Conservation (phyloP, 2,797 vertebrate species). For the Melopsittacus undulatus region DNA sequence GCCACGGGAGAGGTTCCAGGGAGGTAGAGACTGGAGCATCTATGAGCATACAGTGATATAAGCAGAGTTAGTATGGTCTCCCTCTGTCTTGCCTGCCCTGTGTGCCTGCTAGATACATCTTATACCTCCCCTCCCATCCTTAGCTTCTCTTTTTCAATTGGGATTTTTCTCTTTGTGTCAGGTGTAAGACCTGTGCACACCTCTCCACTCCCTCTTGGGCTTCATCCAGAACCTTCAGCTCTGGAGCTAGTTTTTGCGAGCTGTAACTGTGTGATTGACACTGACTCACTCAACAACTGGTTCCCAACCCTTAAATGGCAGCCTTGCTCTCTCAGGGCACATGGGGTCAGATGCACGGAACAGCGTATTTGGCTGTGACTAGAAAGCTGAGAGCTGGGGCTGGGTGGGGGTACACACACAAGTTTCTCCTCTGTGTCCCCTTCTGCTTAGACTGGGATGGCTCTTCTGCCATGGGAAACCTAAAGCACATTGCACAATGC, state of each 20-base stretch:
- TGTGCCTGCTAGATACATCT: not conserved
- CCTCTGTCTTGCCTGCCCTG: not conserved
- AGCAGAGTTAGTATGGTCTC: not conserved
- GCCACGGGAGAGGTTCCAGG: not conserved
- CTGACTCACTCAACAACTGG: conserved; percentile 45
- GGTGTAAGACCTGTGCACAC: conserved; percentile 21
- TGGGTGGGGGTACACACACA: not conserved
- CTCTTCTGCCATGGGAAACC: not conserved
- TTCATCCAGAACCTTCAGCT: conserved; percentile 51
- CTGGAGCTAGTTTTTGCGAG: conserved; percentile 42
- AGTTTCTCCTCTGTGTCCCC: not conserved
- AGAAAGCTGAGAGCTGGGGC: not conserved
- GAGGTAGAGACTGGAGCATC: conserved; percentile 9
- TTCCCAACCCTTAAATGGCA: conserved; percentile 28
- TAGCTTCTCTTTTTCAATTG: not conserved
- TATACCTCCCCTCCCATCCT: not conserved
- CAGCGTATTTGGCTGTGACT: not conserved
- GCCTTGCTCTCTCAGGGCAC: conserved; percentile 25
- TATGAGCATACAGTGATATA: not conserved
- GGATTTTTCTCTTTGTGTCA: conserved; percentile 31
- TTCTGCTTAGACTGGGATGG: not conserved
- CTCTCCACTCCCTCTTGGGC: conserved; percentile 50
- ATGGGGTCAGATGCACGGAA: not conserved
- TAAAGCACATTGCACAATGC: not conserved
- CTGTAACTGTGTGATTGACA: conserved; percentile 42